Evolutionary conservation across 2,113 vertebrate species (phyloP), one percentile per base, ranked within the genome.

Genomic region (Muscicapa adusta): DNA sequence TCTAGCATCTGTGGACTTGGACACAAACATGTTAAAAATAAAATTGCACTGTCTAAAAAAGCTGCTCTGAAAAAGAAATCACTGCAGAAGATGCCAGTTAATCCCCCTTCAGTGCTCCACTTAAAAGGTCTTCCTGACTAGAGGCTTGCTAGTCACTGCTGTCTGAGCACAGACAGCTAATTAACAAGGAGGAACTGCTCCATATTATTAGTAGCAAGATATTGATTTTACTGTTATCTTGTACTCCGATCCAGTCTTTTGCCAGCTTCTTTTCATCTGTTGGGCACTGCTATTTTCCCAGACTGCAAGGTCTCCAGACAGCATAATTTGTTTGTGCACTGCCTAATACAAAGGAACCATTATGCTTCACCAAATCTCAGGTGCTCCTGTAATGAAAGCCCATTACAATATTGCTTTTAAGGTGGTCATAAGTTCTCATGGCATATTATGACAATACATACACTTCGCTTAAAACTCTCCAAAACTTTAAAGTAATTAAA

Each of bases 161-260:
- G 11, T 34, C 71, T 65, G 29, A 74, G 63, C 75, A 66, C 26
- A 83, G 67, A 17, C 38, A 90, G 56, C n/a, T 76, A 58, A 80
- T 36, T 51, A 83, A 77, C 47, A 40, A 73, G 38, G 16, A 86
- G 33, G 14, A 77, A 84, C 38, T 20, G 60, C 51, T 85, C 75
- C 34, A 4, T 17, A 33, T 88, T 80, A 93, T 80, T 70, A 88
- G 47, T 4, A 77, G 67, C 60, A 88, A 82, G 67, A 62, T 70
- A 88, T 43, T 96, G 90, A 91, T 94, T 93, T 88, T 90, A 77
- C 75, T 63, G 47, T 85, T 96, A 88, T 88, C 83, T 94, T 85
- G 34, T 88, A 83, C 79, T 83, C 2, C 0, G 6, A n/a, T 67
- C 36, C n/a, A 53, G 28, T 22, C 43, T 56, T 72, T 58, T 70